Base-by-base conservation (phyloP, 1,140 invertebrate genomes). In the Cotesia vestalis region DNA sequence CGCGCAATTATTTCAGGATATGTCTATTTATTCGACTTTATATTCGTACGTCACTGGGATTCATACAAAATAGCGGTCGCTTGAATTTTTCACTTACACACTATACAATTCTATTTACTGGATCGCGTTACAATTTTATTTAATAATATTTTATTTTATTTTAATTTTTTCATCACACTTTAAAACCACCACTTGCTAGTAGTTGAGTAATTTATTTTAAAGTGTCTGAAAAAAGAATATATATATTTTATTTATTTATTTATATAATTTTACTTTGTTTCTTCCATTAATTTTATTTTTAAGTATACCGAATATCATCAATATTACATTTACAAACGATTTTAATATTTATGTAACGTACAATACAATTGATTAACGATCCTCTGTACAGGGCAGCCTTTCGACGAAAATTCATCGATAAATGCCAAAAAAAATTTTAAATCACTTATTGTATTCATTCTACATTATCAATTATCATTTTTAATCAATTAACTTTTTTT, bases 1-100 rank as follows among this genome's bases (percentile, higher is more conserved):
- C 69, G 14, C 36, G 4, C 35, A 20, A 5, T 17, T 20, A 51
- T 60, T 52, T 67, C 52, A 8, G 63, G 63, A 62, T 74, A 66
- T 71, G 69, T 71, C 36, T 12, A 62, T 66, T 46, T 46, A 46
- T 46, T 46, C 3, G 6, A 46, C 11, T 46, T 46, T 80, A 84
- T 78, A 80, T 85, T 85, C 84, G 83, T 83, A 83, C 81, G 82
- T 85, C 79, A 84, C 81, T 74, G 80, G 81, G 78, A 85, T 83
- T 76, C 84, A 83, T 86, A 84, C 82, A 85, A 85, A 85, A 85
- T 85, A 86, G 78, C 84, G 80, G 77, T 82, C 78, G 81, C 80
- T 81, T 79, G 4, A 20, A 20, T 81, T 80, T 69, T 20, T 75
- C 67, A 68, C 79, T 84, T 80, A 81, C 63, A 75, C 55, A 78